Evolutionary conservation across 1,140 invertebrate species (phyloP), one percentile per base, ranked within the genome.

Genomic region (Drosophila parvula): DNA sequence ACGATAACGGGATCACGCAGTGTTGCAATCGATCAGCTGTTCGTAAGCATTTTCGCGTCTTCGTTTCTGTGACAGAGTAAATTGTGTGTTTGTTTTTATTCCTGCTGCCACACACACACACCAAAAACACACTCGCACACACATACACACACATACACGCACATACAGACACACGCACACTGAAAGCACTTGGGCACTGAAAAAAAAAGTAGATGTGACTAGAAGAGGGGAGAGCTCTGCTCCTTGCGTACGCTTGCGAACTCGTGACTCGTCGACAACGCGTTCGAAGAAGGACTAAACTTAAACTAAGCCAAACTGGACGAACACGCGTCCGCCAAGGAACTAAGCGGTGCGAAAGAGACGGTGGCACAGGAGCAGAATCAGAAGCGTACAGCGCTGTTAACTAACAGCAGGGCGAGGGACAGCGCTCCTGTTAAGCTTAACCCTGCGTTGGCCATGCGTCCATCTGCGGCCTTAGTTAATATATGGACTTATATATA

Each of bases 161-260:
- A 40, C 30, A 60, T 40, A 56, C 60, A 62, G 45, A 59, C 45
- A 78, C 65, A 80, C 63, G 69, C 71, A 60, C 57, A 84, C 50
- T 70, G 57, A 40, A 48, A 74, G 69, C 82, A 85, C 82, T 79
- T 53, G 27, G 62, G 69, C 82, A 85, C 82, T 86, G 69, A 86
- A 86, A 86, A 86, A 86, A 86, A 79, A 57, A 43, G 10, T 56
- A 38, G 34, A 41, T 65, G 44, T 45, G 61, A 68, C 60, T 65
- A 38, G 64, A 18, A 65, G 60, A 28, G 36, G 47, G 43, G 14
- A 47, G 41, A 38, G 51, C 34, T 59, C 38, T 62, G 55, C 53
- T 60, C 50, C 59, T 57, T 75, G 78, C 83, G 84, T 79, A 86
- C 83, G 69, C 67, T 61, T 51, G 57, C 56, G 63, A 69, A 81